Percentiles rank a stretch among this genome's conserved stretches.
Evolutionary conservation across 1,140 invertebrate genomes (phyloP).

Genomic region (Saccostrea cuccullata): DNA sequence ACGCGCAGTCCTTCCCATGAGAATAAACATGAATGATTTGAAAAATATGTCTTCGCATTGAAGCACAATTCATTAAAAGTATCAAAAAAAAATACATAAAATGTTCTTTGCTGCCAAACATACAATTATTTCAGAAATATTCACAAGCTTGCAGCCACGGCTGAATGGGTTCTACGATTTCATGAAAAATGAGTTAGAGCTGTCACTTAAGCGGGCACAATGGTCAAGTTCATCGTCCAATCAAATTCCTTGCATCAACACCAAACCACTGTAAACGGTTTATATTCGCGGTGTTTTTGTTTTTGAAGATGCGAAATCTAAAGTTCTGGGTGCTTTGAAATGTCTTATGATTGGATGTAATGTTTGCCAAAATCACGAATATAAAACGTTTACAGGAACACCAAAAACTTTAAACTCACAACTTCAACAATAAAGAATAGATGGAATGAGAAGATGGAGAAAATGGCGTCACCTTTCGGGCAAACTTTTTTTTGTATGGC

Average conservation of each 20-base stretch:
- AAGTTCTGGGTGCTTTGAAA: slow-evolving; percentile 41
- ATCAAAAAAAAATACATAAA: slow-evolving; percentile 14
- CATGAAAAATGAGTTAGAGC: slow-evolving; percentile 26
- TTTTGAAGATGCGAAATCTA: slow-evolving; percentile 26
- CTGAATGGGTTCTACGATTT: slow-evolving; percentile 56
- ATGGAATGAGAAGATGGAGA: background rate
- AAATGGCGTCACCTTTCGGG: slow-evolving; percentile 49
- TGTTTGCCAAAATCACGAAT: background rate
- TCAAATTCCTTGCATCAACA: slow-evolving; percentile 40
- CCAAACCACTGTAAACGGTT: slow-evolving; percentile 41
- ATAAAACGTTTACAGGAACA: slow-evolving; percentile 41
- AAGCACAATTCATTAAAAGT: slow-evolving; percentile 45
- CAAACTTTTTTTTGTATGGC: slow-evolving; percentile 44
- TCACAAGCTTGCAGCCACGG: slow-evolving; percentile 58
- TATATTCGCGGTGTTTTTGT: slow-evolving; percentile 1
- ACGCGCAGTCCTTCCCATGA: slow-evolving; percentile 59
- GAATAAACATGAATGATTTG: slow-evolving; percentile 57
- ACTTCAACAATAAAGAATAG: slow-evolving; percentile 17
- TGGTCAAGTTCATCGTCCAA: slow-evolving; percentile 16
- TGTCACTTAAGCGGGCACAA: slow-evolving; percentile 38
- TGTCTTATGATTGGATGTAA: background rate
- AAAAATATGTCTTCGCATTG: slow-evolving; percentile 42
- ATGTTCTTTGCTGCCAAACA: slow-evolving; percentile 41
- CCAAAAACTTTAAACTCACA: slow-evolving; percentile 43
- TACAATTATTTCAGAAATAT: slow-evolving; percentile 7